Percentiles rank a stretch among this genome's conserved stretches.
phyloP scores from a whole-genome alignment of 2,888 invertebrate genomes.

The Silvanus unidentatus region DNA sequence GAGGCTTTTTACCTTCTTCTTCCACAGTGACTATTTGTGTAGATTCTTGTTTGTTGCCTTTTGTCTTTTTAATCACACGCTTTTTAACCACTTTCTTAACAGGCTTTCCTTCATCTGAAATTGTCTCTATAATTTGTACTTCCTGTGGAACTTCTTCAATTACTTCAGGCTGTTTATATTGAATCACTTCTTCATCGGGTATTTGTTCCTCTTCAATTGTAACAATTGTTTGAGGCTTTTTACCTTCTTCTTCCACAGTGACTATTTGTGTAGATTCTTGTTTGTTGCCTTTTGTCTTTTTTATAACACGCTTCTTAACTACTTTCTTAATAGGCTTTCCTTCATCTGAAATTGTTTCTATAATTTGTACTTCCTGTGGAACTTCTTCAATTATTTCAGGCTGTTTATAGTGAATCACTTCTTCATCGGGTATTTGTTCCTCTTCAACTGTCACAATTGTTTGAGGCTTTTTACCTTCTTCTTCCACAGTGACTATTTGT shows the following conservation, averaged over 20 bases:
- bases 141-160: constrained; percentile 28
- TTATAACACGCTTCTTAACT: constrained; percentile 43
- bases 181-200: constrained; percentile 26
- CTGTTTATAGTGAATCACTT: constrained; percentile 22
- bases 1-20: constrained; percentile 41
- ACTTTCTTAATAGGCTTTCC: constrained; percentile 27
- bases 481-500: constrained; percentile 39
- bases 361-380: constrained; percentile 38
- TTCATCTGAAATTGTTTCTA: constrained; percentile 24
- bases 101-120: constrained; percentile 19
- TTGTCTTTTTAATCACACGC: constrained; percentile 41
- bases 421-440: constrained; percentile 27
- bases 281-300: constrained; percentile 41
- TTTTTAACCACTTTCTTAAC: constrained; percentile 38
- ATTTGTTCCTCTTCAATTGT: constrained; percentile 37
- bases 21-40: constrained; percentile 46
- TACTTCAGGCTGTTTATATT: constrained; percentile 9
- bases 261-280: constrained; percentile 42
- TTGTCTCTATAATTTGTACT: constrained; percentile 25
- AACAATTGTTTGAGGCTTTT: constrained; percentile 33
- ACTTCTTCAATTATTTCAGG: constrained; percentile 35
- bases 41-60: constrained; percentile 33
- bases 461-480: constrained; percentile 46
- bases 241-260: constrained; percentile 30
- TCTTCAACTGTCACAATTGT: constrained; percentile 40